Evolutionary conservation across 2,113 vertebrate species (phyloP).

Genomic region (Bufo gargarizans): DNA sequence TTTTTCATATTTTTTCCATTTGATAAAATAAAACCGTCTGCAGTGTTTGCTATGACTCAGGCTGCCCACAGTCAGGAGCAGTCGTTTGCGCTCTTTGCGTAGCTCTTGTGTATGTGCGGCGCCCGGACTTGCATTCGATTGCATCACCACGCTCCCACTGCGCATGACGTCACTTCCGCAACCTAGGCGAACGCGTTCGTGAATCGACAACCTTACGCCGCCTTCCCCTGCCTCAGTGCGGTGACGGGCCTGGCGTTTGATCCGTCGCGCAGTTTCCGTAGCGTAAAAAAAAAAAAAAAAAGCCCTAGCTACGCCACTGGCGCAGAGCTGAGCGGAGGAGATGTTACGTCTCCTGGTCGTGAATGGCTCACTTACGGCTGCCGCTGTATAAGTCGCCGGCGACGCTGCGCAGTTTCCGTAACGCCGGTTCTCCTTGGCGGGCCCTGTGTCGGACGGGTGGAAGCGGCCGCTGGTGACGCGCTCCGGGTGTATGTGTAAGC

Average conservation of each 20-base stretch:
- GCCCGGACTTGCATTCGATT: constrained; percentile 24
- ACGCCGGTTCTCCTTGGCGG: constrained; percentile 56
- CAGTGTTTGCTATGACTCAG: too few species aligned
- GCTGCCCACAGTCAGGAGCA: too few species aligned
- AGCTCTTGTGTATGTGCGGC: background rate
- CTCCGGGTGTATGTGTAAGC: constrained; percentile 8
- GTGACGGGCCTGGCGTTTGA: background rate
- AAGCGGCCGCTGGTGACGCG: constrained; percentile 35
- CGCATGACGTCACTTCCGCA: constrained; percentile 47
- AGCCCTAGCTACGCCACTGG: background rate
- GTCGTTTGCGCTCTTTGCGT: background rate
- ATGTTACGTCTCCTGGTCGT: constrained; percentile 1
- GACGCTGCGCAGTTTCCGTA: constrained; percentile 49
- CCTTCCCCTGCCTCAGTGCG: background rate
- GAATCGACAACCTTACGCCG: constrained; percentile 13
- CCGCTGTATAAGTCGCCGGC: background rate
- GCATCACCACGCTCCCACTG: constrained; percentile 51
- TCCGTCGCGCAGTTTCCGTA: constrained; percentile 25
- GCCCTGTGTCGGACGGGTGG: constrained; percentile 48
- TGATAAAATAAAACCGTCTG: too few species aligned
- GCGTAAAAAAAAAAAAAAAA: background rate
- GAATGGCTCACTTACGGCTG: constrained; percentile 30
- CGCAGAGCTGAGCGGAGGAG: background rate
- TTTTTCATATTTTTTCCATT: too few species aligned
- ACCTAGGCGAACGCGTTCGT: background rate